phyloP scores from a whole-genome alignment of 2,888 invertebrate species.

The Rhagophthalmus giganteus region DNA sequence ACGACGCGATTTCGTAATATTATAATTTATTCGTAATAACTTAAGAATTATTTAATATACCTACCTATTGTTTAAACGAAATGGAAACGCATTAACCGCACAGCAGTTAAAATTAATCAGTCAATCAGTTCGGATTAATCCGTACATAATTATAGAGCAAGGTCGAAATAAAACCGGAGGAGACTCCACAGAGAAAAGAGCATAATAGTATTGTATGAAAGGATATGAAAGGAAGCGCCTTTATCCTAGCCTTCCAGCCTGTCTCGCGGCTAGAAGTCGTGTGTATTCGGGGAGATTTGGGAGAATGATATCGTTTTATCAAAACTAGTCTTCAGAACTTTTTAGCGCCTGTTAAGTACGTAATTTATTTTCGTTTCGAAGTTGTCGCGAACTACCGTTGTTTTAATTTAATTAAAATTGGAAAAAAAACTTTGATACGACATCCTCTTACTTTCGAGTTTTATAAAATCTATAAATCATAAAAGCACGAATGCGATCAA shows the following conservation, averaged over 20 bases:
- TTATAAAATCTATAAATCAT: neutral
- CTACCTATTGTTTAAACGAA: no score
- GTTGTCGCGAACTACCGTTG: slow-evolving; percentile 6
- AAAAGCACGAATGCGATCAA: neutral
- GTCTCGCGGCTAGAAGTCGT: slow-evolving; percentile 28
- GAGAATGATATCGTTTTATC: slow-evolving; percentile 30
- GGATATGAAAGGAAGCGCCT: slow-evolving; percentile 27
- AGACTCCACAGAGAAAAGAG: slow-evolving; percentile 21
- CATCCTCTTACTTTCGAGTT: neutral
- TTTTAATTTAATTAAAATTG: slow-evolving; percentile 20
- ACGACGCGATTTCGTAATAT: slow-evolving; percentile 4
- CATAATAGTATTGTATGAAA: slow-evolving; percentile 27
- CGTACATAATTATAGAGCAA: slow-evolving; percentile 10
- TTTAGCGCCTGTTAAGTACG: slow-evolving; percentile 27
- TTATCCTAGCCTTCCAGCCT: slow-evolving; percentile 28
- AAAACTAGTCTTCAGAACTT: slow-evolving; percentile 25
- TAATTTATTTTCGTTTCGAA: slow-evolving; percentile 22
- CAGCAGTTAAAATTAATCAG: neutral
- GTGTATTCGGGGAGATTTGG: slow-evolving; percentile 25
- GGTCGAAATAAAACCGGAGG: slow-evolving; percentile 10
- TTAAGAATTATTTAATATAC: no score
- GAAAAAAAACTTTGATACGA: neutral
- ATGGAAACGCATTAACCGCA: no score
- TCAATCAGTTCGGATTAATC: slow-evolving; percentile 18
- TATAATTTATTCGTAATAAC: no score